Evolutionary conservation across 2,888 invertebrate species (phyloP).

Genomic region (Alsophila aescularia): DNA sequence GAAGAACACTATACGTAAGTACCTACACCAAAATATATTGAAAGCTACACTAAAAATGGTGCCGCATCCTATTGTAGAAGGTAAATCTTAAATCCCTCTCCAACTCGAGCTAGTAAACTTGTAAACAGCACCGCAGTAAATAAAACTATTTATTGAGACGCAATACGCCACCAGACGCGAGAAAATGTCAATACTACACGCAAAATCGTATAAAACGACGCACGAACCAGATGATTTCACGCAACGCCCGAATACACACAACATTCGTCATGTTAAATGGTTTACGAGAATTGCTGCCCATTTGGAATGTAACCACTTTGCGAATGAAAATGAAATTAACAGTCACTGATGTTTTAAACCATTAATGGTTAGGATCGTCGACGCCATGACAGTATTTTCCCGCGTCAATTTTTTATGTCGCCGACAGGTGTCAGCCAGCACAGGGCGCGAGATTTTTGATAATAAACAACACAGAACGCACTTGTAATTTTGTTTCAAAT

Average conservation of each 20-base stretch:
- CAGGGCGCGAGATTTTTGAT: conserved; percentile 9
- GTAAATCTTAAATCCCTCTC: conserved; percentile 1
- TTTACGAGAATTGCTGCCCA: conserved; percentile 38
- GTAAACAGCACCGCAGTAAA: conserved; percentile 13
- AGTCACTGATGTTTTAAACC: conserved; percentile 60
- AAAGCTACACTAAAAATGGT: conserved; percentile 1
- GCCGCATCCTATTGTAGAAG: conserved; percentile 3
- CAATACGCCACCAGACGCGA: conserved; percentile 22
- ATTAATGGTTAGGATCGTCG: conserved; percentile 59
- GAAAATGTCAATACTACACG: conserved; percentile 27
- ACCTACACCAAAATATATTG: neutral
- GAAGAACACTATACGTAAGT: neutral
- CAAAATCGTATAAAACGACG: conserved; percentile 15
- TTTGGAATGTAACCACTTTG: conserved; percentile 35
- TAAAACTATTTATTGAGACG: conserved; percentile 22
- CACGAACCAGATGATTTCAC: conserved; percentile 23
- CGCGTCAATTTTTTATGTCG: conserved; percentile 72
- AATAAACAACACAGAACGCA: conserved; percentile 13
- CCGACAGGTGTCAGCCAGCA: conserved; percentile 73
- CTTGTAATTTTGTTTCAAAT: neutral
- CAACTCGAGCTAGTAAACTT: conserved; percentile 1
- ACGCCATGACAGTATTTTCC: conserved; percentile 75
- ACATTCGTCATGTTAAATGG: conserved; percentile 37
- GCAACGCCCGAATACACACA: conserved; percentile 12
- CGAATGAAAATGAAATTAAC: conserved; percentile 54